These are phyloP conservation scores for Ptilorrhoa leucosticta DNA, from an alignment of 2,113 vertebrate species.

Conservation along the genomic window DNA sequence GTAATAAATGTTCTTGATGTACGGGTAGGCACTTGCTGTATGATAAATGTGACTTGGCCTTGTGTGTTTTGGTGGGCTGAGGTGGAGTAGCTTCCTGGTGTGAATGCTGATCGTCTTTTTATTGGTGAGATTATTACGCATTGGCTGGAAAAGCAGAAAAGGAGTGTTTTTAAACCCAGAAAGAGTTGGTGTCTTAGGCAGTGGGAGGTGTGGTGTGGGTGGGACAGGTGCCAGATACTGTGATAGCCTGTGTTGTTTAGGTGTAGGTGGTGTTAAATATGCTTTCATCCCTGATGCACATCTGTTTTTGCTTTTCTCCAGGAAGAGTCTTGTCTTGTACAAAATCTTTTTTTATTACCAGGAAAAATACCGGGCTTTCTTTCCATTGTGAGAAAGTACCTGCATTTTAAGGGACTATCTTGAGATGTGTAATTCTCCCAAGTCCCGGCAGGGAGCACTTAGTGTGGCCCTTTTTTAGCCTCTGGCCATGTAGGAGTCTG, in stretches of 20 bases:
- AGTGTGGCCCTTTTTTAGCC: background rate
- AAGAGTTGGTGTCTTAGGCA: background rate
- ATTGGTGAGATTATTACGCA: rapidly evolving
- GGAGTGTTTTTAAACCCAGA: background rate
- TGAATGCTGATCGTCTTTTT: background rate
- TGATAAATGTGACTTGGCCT: background rate
- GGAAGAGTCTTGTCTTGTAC: background rate
- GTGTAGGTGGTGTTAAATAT: background rate
- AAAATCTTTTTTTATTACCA: background rate
- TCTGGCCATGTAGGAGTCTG: background rate
- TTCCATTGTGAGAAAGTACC: background rate
- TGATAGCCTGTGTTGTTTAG: background rate
- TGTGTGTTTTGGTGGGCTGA: background rate
- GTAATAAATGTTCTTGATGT: background rate
- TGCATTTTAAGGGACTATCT: background rate
- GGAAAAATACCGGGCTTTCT: background rate
- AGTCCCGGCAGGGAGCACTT: background rate
- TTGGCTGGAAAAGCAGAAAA: background rate
- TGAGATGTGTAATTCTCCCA: background rate
- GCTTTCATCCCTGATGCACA: background rate
- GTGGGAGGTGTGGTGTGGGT: background rate
- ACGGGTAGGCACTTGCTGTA: background rate
- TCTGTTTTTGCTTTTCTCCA: background rate
- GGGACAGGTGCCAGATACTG: background rate
- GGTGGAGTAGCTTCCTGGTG: background rate